Conservation (phyloP, 2,888 invertebrate species). For the Melanostoma scalare region DNA sequence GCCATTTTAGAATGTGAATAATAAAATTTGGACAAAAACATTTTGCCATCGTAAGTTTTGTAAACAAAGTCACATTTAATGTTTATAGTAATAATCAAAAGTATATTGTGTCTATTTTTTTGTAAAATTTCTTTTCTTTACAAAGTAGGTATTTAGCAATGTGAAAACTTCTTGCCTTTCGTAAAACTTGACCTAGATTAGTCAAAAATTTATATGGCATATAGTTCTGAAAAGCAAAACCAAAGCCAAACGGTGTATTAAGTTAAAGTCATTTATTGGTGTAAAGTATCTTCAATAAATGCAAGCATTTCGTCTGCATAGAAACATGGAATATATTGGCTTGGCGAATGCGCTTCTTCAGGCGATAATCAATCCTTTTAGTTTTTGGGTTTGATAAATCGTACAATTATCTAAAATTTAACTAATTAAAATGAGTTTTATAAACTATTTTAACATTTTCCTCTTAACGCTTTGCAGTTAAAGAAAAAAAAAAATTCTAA, state of each 20-base stretch:
- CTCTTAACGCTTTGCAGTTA: too few relatives aligned
- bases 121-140: not conserved
- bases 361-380: not conserved
- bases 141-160: not conserved
- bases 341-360: not conserved
- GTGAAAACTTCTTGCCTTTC: conserved; percentile 8
- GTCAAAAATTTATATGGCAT: conserved; percentile 26
- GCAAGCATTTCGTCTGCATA: too few relatives aligned
- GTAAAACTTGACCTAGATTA: conserved; percentile 64
- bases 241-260: too few relatives aligned
- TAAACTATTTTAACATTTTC: too few relatives aligned
- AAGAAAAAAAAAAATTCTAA: too few relatives aligned
- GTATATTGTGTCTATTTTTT: not conserved
- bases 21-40: conserved; percentile 69
- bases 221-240: conserved; percentile 1
- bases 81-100: conserved; percentile 26
- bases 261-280: too few relatives aligned
- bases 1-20: conserved; percentile 81
- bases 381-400: not conserved
- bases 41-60: conserved; percentile 64
- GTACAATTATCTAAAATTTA: too few relatives aligned
- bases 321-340: too few relatives aligned
- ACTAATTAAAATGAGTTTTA: too few relatives aligned
- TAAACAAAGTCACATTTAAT: conserved; percentile 56
- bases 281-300: too few relatives aligned